phyloP scores from a whole-genome alignment of 2,113 vertebrate genomes.

The Xiphias gladius region DNA sequence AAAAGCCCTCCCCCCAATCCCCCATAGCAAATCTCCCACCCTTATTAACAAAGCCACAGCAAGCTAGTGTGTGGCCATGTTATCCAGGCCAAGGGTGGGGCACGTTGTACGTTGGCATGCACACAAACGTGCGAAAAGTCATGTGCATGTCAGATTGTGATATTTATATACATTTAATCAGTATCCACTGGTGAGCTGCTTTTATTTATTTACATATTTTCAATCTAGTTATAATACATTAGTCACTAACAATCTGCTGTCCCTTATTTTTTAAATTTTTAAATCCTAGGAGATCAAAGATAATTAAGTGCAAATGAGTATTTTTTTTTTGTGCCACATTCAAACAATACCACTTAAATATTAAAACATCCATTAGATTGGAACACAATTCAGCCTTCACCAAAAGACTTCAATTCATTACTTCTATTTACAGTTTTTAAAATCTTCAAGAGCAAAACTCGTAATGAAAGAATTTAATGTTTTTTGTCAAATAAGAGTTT shows the following conservation, averaged over 20 bases:
- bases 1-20: conserved; percentile 23
- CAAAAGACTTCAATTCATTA: neutral
- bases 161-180: conserved; percentile 14
- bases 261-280: neutral
- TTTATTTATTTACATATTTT: conserved; percentile 29
- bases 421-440: neutral
- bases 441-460: neutral
- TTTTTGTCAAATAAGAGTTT: neutral
- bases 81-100: conserved; percentile 70
- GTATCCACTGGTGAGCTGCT: conserved; percentile 10
- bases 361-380: conserved; percentile 7
- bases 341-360: conserved; percentile 37
- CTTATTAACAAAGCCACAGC: conserved; percentile 49
- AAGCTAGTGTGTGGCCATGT: conserved; percentile 48
- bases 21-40: conserved; percentile 60
- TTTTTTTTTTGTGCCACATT: neutral
- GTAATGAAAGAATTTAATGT: neutral
- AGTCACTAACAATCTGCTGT: conserved; percentile 8
- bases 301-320: conserved; percentile 40
- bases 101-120: conserved; percentile 6
- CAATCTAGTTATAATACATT: neutral
- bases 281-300: conserved; percentile 1
- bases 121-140: neutral
- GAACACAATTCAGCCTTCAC: neutral
- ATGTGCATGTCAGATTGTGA: neutral